Evolutionary conservation across 2,113 vertebrate species (phyloP).

Genomic region (Urocitellus parryii): DNA sequence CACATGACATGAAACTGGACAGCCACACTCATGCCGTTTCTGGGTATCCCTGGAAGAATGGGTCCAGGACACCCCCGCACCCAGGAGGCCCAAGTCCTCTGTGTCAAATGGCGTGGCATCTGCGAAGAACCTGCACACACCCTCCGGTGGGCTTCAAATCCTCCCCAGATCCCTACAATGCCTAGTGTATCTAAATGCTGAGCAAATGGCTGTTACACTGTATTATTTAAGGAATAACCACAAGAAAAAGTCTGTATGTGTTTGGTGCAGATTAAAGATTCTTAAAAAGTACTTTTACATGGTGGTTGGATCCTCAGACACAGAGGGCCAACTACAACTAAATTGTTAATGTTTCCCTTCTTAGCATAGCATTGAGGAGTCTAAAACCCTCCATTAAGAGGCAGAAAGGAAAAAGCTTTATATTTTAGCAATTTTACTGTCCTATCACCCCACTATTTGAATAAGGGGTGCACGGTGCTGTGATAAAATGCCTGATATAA

Average conservation of each 20-base stretch:
- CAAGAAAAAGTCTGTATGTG: background rate
- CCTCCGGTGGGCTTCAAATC: background rate
- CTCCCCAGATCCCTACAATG: background rate
- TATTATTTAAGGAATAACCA: background rate
- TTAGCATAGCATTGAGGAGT: background rate
- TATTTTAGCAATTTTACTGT: accelerated
- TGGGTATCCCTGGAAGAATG: background rate
- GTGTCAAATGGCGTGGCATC: background rate
- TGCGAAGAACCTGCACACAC: background rate
- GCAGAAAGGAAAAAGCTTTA: background rate
- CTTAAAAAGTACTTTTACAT: background rate
- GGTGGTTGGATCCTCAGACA: background rate
- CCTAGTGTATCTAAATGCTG: too few relatives aligned
- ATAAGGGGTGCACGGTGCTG: too few relatives aligned
- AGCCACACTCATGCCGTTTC: background rate
- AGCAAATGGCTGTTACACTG: background rate
- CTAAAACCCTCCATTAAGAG: accelerated
- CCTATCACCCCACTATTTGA: background rate
- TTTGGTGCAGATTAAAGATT: background rate
- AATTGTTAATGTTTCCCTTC: background rate
- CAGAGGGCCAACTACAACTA: background rate
- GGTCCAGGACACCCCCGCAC: background rate
- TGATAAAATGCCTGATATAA: background rate
- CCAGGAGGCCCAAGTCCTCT: background rate
- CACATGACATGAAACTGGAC: accelerated